phyloP scores from a whole-genome alignment of 2,113 vertebrate species.

The Sphaerodactylus townsendi region DNA sequence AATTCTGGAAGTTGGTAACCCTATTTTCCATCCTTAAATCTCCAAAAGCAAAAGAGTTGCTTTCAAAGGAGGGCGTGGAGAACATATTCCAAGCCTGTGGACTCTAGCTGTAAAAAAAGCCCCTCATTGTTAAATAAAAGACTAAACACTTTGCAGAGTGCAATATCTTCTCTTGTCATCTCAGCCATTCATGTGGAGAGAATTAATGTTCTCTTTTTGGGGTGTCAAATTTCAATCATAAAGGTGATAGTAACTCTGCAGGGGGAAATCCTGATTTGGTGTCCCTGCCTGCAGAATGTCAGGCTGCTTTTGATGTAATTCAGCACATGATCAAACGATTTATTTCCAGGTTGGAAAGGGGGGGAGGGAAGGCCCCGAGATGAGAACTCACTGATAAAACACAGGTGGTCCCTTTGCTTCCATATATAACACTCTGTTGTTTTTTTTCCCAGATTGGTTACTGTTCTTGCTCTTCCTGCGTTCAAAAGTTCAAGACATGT shows the following conservation, averaged over 20 bases:
- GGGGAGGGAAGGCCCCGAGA: neutral
- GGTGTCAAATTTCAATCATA: conserved; percentile 24
- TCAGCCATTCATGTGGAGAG: neutral
- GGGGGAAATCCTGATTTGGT: conserved; percentile 15
- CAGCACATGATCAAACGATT: conserved; percentile 2
- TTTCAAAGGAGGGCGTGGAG: neutral
- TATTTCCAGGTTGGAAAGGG: neutral
- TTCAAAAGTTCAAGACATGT: neutral
- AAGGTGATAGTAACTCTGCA: conserved; percentile 14
- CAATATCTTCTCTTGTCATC: conserved; percentile 3
- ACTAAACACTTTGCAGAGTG: neutral
- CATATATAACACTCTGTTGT: neutral
- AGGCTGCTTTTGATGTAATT: conserved; percentile 8
- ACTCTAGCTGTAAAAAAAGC: neutral
- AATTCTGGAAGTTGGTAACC: too few species aligned
- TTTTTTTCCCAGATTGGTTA: neutral
- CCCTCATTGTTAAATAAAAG: conserved; percentile 14
- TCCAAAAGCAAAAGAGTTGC: neutral
- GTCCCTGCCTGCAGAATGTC: neutral
- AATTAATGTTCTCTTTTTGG: conserved; percentile 15
- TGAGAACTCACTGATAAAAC: neutral
- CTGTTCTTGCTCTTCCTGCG: neutral
- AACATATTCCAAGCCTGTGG: neutral
- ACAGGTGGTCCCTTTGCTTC: neutral
- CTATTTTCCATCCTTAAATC: too few species aligned